Percentiles rank a stretch among this genome's conserved stretches.
Evolutionary conservation across 2,113 vertebrate species (phyloP).

Genomic region (Eretmochelys imbricata): DNA sequence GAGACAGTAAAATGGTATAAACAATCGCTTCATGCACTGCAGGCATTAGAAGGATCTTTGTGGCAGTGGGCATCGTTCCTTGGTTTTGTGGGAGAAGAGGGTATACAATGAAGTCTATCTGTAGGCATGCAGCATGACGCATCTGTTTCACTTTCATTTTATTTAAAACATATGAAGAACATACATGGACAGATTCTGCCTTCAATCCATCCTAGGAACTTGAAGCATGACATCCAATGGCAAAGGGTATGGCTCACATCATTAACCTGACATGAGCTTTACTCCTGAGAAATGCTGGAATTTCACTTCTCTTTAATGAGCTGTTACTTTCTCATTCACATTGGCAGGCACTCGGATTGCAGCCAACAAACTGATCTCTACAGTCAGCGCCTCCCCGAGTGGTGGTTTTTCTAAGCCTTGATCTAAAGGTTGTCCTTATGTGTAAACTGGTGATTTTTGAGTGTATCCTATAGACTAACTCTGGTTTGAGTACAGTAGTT

Average conservation of each 20-base stretch:
- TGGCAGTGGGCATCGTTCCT: not conserved
- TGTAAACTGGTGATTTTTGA: not conserved
- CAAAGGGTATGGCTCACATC: not conserved
- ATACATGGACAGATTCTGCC: not conserved
- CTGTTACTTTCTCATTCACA: not conserved
- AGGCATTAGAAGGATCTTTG: not conserved
- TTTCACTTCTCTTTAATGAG: not conserved
- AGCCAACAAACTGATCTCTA: not conserved
- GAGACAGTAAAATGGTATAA: slow-evolving; percentile 26
- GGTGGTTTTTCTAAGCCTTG: not conserved
- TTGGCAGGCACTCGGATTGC: too few species aligned
- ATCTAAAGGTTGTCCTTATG: not conserved
- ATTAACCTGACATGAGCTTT: not conserved
- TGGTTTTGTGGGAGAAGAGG: accelerated
- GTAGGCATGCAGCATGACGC: not conserved
- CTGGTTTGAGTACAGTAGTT: not conserved
- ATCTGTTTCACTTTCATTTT: not conserved
- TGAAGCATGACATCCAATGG: not conserved
- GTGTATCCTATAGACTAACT: not conserved
- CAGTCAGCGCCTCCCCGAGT: not conserved
- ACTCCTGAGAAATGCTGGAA: not conserved
- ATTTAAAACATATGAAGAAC: not conserved
- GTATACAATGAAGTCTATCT: not conserved
- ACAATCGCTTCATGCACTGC: not conserved
- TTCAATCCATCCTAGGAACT: not conserved